phyloP scores from a whole-genome alignment of 2,113 vertebrate species.

The Crotophaga sulcirostris region DNA sequence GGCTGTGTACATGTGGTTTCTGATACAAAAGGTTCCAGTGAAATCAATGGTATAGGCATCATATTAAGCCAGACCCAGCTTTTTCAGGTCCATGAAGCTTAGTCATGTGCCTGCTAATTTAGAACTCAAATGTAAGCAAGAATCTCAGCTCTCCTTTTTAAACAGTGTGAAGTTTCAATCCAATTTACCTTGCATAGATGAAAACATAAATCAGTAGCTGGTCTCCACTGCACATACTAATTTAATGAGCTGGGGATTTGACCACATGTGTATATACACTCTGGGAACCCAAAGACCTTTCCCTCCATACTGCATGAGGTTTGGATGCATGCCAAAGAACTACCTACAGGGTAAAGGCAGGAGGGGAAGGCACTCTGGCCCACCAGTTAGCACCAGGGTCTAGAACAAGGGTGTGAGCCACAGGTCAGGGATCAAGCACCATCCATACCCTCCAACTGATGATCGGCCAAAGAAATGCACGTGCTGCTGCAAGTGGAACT shows the following conservation, averaged over 20 bases:
- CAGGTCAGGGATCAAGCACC: background rate
- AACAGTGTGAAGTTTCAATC: constrained; percentile 56
- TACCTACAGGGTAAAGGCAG: background rate
- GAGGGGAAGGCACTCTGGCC: background rate
- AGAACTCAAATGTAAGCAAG: constrained; percentile 39
- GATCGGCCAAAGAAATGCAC: background rate
- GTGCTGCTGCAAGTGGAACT: background rate
- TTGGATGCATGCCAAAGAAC: constrained; percentile 7
- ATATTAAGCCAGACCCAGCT: background rate
- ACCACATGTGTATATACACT: background rate
- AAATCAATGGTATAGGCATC: constrained; percentile 41
- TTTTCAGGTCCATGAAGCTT: constrained; percentile 40
- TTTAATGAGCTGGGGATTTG: constrained; percentile 37
- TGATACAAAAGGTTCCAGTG: constrained; percentile 29
- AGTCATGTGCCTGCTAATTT: constrained; percentile 26
- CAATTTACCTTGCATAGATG: constrained; percentile 55
- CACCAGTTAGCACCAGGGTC: background rate
- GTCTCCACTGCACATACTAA: constrained; percentile 6
- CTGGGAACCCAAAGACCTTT: constrained; percentile 19
- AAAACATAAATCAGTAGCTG: constrained; percentile 60
- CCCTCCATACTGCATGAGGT: background rate
- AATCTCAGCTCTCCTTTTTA: constrained; percentile 29
- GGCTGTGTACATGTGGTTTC: constrained; percentile 55
- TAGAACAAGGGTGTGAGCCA: background rate
- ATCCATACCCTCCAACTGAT: background rate